Evolutionary conservation across 1,140 invertebrate species (phyloP).

Genomic region (Dinoponera quadriceps): DNA sequence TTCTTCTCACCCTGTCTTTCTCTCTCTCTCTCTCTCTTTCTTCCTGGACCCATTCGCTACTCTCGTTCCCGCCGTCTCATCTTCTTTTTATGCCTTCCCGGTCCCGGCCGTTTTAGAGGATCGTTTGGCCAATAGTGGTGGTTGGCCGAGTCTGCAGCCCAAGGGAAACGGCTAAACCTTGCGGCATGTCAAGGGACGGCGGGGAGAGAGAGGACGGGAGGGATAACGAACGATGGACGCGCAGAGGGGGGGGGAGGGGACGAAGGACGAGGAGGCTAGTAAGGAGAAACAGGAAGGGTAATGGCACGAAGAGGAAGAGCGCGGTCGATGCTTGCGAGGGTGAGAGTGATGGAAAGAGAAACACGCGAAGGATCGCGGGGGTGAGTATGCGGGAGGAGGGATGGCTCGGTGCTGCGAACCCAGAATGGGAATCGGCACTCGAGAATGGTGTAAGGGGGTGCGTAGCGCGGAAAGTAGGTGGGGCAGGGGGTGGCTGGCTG

Average conservation of each 20-base stretch:
- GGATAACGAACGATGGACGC: constrained; percentile 56
- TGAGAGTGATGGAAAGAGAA: constrained; percentile 65
- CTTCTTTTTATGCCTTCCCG: constrained; percentile 55
- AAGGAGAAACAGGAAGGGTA: constrained; percentile 52
- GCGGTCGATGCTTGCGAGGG: constrained; percentile 50
- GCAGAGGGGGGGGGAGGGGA: neutral
- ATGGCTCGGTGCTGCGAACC: constrained; percentile 67
- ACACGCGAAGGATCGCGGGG: constrained; percentile 18
- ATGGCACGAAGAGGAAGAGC: constrained; percentile 32
- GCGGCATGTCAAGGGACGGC: constrained; percentile 53
- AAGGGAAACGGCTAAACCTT: constrained; percentile 56
- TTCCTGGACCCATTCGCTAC: constrained; percentile 1
- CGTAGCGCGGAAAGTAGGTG: constrained; percentile 73
- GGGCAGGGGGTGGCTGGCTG: constrained; percentile 57
- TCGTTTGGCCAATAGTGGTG: constrained; percentile 71
- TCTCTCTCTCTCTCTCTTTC: neutral
- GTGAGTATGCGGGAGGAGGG: constrained; percentile 5
- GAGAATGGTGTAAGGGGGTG: constrained; percentile 74
- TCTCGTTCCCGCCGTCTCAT: constrained; percentile 55
- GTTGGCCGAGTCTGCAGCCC: constrained; percentile 64
- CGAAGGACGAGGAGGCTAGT: neutral
- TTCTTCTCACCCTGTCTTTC: too few species aligned
- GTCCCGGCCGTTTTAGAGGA: constrained; percentile 61
- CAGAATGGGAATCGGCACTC: constrained; percentile 76
- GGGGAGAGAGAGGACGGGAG: constrained; percentile 13